A percentile compares a stretch with the other conserved stretches of the same genome.
Evolutionary conservation across 2,888 invertebrate genomes (phyloP).

Genomic region (Caenorhabditis plicata): DNA sequence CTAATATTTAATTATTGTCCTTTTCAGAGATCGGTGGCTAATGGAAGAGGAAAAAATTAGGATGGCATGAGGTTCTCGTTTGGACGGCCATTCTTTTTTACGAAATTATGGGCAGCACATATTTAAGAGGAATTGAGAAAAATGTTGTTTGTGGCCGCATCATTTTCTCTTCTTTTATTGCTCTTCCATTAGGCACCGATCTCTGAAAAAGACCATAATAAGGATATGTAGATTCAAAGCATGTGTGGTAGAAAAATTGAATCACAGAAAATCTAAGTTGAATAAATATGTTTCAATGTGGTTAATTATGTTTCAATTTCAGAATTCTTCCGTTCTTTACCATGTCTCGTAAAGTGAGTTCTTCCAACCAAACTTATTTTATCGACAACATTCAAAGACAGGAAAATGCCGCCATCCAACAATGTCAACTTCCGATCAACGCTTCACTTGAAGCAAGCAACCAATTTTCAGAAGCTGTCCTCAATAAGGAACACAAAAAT

Average conservation of each 20-base stretch:
- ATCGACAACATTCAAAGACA: constrained; percentile 26
- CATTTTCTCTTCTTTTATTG: too few relatives aligned
- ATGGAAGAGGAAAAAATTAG: too few relatives aligned
- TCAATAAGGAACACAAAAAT: constrained; percentile 48
- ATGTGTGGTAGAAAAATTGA: neutral
- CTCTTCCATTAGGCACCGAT: constrained; percentile 1
- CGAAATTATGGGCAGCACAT: too few relatives aligned
- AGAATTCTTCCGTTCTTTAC: constrained; percentile 53
- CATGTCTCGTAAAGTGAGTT: constrained; percentile 50
- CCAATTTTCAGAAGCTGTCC: constrained; percentile 43
- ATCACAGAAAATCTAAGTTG: neutral
- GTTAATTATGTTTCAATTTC: constrained; percentile 14
- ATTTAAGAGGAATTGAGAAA: too few relatives aligned
- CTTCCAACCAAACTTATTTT: constrained; percentile 1
- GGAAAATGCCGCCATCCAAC: constrained; percentile 39
- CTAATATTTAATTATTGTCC: too few relatives aligned
- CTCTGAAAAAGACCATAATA: too few relatives aligned
- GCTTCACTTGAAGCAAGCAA: constrained; percentile 44
- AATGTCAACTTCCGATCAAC: constrained; percentile 43
- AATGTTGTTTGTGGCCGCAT: too few relatives aligned
- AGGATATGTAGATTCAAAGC: neutral
- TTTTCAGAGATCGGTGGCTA: too few relatives aligned
- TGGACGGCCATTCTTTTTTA: too few relatives aligned
- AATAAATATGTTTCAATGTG: neutral
- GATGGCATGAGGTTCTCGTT: too few relatives aligned